Conservation (phyloP, 2,888 invertebrate genomes). For the Lottia scabra region DNA sequence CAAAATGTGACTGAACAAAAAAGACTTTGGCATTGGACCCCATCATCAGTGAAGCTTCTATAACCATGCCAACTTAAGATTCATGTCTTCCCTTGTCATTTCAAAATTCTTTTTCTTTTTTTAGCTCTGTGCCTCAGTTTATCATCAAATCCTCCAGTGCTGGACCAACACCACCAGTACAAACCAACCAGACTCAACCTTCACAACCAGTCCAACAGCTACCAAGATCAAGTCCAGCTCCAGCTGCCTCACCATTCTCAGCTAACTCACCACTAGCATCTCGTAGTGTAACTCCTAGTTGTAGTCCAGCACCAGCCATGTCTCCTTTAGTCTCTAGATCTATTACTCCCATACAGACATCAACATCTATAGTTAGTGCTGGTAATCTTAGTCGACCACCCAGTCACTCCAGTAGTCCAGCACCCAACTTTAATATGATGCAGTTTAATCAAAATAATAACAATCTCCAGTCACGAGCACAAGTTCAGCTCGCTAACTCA, state of each 20-base stretch:
- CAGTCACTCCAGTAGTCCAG: constrained; percentile 18
- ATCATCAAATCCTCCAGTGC: constrained; percentile 11
- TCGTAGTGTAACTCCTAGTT: constrained; percentile 32
- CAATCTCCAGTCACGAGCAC: constrained; percentile 21
- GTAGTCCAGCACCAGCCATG: constrained; percentile 37
- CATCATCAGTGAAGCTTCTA: no score
- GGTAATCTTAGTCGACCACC: constrained; percentile 19
- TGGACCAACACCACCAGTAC: constrained; percentile 13
- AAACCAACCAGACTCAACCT: constrained; percentile 33
- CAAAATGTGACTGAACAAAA: no score
- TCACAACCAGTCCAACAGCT: constrained; percentile 33
- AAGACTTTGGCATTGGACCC: no score
- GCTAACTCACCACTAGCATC: constrained; percentile 27
- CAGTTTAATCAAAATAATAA: constrained; percentile 26
- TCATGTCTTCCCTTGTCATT: no score
- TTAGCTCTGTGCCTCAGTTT: constrained; percentile 7
- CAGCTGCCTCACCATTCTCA: constrained; percentile 28
- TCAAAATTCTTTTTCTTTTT: neutral
- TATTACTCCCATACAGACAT: constrained; percentile 34
- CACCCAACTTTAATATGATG: constrained; percentile 18
- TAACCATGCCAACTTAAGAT: no score
- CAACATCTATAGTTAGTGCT: constrained; percentile 18
- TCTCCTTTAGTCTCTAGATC: constrained; percentile 44
- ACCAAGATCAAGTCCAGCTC: constrained; percentile 27
- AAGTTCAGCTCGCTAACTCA: constrained; percentile 32